Conservation (phyloP, 2,797 vertebrate genomes). For the Petrocephalus sullivani region DNA sequence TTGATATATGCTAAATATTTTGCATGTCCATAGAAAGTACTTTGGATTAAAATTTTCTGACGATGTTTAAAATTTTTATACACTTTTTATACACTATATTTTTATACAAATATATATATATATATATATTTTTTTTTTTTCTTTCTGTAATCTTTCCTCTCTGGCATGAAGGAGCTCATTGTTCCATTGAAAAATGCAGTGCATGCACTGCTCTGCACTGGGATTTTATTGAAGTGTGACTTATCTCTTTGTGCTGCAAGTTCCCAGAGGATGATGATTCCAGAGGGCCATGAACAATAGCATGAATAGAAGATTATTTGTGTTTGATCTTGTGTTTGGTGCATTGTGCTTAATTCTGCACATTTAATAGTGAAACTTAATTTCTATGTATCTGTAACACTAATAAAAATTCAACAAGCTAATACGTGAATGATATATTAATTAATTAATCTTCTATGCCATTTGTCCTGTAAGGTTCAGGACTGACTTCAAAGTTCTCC, state of each 20-base stretch:
- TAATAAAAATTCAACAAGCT: neutral
- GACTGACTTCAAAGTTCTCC: no score
- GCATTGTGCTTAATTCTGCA: neutral
- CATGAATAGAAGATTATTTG: neutral
- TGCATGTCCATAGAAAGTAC: neutral
- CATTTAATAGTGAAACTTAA: neutral
- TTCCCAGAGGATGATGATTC: constrained; percentile 36
- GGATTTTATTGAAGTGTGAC: constrained; percentile 33
- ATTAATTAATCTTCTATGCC: neutral
- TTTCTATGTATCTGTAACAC: neutral
- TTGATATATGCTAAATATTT: neutral
- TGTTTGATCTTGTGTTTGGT: neutral
- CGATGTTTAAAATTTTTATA: neutral
- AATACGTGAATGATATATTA: neutral
- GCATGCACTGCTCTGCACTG: constrained; percentile 33
- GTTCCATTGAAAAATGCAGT: constrained; percentile 26
- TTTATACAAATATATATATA: no score
- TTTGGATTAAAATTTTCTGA: neutral
- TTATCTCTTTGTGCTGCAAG: constrained; percentile 38
- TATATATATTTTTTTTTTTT: no score
- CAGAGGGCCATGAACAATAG: constrained; percentile 8
- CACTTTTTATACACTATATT: no score
- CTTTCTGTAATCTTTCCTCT: neutral
- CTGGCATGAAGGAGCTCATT: constrained; percentile 10
- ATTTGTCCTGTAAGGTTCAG: neutral